A percentile compares a stretch with the other conserved stretches of the same genome.
phyloP scores from a whole-genome alignment of 2,113 vertebrate species.

The Phyllostomus discolor region DNA sequence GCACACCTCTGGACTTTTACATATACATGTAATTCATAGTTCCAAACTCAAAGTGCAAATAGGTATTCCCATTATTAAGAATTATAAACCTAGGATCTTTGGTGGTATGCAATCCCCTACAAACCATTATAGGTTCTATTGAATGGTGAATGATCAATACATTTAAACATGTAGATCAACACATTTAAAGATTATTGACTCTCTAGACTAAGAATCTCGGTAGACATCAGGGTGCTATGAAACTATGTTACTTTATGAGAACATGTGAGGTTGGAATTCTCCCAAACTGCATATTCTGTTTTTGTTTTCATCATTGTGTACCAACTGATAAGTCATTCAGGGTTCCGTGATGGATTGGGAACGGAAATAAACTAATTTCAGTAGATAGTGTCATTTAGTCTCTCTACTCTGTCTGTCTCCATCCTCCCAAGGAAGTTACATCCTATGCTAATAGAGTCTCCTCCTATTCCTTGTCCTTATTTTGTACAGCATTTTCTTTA shows the following conservation, averaged over 20 bases:
- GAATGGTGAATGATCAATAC: neutral
- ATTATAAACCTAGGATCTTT: neutral
- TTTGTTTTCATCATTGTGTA: neutral
- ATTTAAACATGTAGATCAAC: neutral
- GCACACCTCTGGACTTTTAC: neutral
- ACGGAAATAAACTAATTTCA: neutral
- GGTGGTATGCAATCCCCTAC: neutral
- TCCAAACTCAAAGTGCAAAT: neutral
- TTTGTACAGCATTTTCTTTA: neutral
- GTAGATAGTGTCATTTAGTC: neutral
- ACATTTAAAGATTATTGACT: neutral
- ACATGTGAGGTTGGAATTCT: neutral
- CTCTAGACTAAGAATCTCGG: neutral
- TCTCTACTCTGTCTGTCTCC: neutral
- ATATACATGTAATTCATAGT: neutral
- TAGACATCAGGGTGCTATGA: neutral
- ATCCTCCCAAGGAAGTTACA: neutral
- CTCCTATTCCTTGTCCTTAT: neutral
- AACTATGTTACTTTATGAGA: neutral
- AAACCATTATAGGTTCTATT: neutral
- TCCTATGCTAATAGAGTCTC: neutral
- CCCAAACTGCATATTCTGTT: neutral
- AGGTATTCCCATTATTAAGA: neutral
- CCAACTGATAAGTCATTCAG: neutral
- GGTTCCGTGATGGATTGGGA: neutral